Evolutionary conservation across 2,888 invertebrate species (phyloP), one percentile per base, ranked within the genome.

Genomic region (Disparrhopalites patrizii): DNA sequence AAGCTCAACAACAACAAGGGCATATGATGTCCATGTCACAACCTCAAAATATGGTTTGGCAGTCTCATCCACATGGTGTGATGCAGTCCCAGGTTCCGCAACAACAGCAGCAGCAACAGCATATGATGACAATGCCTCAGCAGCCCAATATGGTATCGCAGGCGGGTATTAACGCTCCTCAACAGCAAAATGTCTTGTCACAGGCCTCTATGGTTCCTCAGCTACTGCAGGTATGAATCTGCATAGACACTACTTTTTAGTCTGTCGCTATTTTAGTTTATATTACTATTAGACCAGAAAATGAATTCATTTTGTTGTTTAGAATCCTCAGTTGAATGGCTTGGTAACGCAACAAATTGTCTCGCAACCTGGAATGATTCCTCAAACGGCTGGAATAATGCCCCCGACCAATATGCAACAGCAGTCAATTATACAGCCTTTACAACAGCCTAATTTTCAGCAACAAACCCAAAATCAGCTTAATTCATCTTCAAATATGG

Each of bases 21-120:
- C 31, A 56, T 50, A 25, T 33, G 23, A 40, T 43, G 77, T 84
- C 80, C 79, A 81, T 82, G 77, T 82, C 81, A 23, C 82, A 82
- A 72, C 82, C 82, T 36, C 51, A 43, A 80, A 82, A 82, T 75
- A 80, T 80, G 25, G 79, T 82, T 76, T 79, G 81, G 3, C 81
- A 81, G 68, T 82, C 82, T 73, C 81, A 79, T 15, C 82, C 82
- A 75, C 20, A 15, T 50, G 25, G 4, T 23, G 23, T 38, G 38
- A 31, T 36, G 20, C 61, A 47, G n/a, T 33, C 50, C 1, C 61
- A 61, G 51, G 50, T 51, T 20, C 54, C 52, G 40, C 18, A 23
- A 13, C 62, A 62, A 18, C 20, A 30, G 8, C 61, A 47, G 7
- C 61, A 61, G 28, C 50, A 30, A 33, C 15, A 30, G 10, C 54